A percentile compares a stretch with the other conserved stretches of the same genome.
phyloP scores from a whole-genome alignment of 2,113 vertebrate species.

The Alosa alosa region DNA sequence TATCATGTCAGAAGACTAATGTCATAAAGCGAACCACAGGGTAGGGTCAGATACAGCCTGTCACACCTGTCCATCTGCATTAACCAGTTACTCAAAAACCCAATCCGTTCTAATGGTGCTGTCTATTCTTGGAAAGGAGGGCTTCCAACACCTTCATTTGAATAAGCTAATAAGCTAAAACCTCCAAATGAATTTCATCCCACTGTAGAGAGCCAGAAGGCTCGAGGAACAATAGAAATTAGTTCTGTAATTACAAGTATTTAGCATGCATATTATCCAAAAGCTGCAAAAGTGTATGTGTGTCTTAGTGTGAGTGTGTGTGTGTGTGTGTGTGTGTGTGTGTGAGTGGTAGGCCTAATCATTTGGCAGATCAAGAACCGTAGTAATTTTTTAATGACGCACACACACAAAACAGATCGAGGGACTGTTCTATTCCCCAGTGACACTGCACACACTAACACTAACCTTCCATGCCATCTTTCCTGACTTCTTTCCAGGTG shows the following conservation, averaged over 20 bases:
- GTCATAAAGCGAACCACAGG: not conserved
- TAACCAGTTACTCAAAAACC: not conserved
- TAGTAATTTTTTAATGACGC: not conserved
- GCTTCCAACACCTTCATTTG: not conserved
- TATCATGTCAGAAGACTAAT: not conserved
- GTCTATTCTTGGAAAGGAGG: not conserved
- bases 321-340: not conserved
- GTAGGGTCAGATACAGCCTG: not conserved
- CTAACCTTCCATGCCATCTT: not conserved
- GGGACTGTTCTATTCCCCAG: not conserved
- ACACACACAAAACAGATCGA: not conserved
- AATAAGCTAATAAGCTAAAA: not conserved
- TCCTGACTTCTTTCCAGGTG: not conserved
- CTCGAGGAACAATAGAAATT: not conserved
- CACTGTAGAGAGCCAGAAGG: not conserved
- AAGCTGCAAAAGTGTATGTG: not conserved
- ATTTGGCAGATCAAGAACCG: not conserved
- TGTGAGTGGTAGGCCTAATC: not conserved
- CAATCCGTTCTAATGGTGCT: not conserved
- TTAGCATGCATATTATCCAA: not conserved
- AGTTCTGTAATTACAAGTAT: not conserved
- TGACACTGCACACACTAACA: not conserved
- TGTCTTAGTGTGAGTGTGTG: not conserved
- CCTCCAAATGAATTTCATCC: not conserved
- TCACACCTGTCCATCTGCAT: not conserved